phyloP scores from a whole-genome alignment of 2,888 invertebrate genomes.

The Neuroscelio doddi region DNA sequence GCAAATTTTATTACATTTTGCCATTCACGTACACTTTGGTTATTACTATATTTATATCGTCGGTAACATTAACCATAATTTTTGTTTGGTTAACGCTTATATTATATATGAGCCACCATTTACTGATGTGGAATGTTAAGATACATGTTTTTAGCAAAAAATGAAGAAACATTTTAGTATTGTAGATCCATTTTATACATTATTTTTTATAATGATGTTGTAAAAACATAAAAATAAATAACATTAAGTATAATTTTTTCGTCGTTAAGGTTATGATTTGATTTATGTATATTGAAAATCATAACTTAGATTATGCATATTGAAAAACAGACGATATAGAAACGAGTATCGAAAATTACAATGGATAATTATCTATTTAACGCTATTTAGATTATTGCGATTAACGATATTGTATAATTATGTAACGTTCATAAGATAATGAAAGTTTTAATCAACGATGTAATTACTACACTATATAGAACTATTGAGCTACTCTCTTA shows the following conservation, averaged over 20 bases:
- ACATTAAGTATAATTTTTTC: no score
- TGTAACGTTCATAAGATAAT: slow-evolving; percentile 36
- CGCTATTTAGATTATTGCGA: slow-evolving; percentile 35
- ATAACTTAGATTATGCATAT: not conserved
- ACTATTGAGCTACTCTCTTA: slow-evolving; percentile 32
- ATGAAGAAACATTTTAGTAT: no score
- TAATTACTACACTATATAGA: slow-evolving; percentile 39
- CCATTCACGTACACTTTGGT: slow-evolving; percentile 28
- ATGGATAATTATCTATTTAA: slow-evolving; percentile 35
- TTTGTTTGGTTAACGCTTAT: slow-evolving; percentile 3
- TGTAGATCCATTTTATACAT: no score
- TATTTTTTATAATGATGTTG: no score
- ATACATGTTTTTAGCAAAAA: no score
- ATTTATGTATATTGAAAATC: not conserved
- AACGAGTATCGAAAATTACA: not conserved
- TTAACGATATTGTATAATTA: slow-evolving; percentile 43
- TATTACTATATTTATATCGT: slow-evolving; percentile 28
- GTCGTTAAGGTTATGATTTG: not conserved
- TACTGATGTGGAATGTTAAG: not conserved
- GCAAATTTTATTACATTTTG: slow-evolving; percentile 27
- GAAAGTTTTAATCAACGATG: slow-evolving; percentile 45
- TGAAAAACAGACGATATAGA: not conserved
- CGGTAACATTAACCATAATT: slow-evolving; percentile 7
- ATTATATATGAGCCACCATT: slow-evolving; percentile 2
- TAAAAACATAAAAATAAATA: no score